phyloP scores from a whole-genome alignment of 2,797 vertebrate genomes.

The Brachyrhaphis roseni region DNA sequence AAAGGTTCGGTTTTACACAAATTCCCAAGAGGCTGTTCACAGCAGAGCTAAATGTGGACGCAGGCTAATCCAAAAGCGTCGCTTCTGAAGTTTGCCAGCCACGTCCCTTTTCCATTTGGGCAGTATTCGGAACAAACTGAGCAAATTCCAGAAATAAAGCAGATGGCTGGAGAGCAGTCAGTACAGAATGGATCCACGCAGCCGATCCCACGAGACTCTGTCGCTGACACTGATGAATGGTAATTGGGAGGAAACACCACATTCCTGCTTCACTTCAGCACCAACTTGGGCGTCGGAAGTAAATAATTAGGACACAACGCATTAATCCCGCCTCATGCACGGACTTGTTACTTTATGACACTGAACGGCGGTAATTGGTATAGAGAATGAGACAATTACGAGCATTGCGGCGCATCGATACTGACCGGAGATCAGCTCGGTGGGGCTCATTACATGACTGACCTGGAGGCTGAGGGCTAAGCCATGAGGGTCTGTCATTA shows the following conservation, averaged over 20 bases:
- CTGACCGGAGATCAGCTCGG: slow-evolving; percentile 63
- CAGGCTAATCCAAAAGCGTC: slow-evolving; percentile 13
- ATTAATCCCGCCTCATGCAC: slow-evolving; percentile 62
- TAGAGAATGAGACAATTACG: slow-evolving; percentile 51
- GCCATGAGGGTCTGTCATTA: slow-evolving; percentile 35
- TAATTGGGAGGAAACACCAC: slow-evolving; percentile 73
- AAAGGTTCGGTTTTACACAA: background rate
- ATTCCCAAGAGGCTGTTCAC: background rate
- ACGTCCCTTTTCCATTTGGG: background rate
- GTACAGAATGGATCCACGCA: slow-evolving; percentile 43
- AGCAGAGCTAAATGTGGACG: slow-evolving; percentile 8
- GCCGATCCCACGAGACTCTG: slow-evolving; percentile 61
- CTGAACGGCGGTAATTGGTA: slow-evolving; percentile 66
- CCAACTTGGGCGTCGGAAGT: slow-evolving; percentile 56
- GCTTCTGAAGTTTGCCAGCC: slow-evolving; percentile 10
- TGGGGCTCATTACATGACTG: slow-evolving; percentile 72
- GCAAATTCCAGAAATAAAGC: slow-evolving; percentile 33
- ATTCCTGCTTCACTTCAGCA: slow-evolving; percentile 49
- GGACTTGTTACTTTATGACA: slow-evolving; percentile 64
- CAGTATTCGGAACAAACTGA: slow-evolving; percentile 34
- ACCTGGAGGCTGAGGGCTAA: slow-evolving; percentile 50
- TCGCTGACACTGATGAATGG: slow-evolving; percentile 74
- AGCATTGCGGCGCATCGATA: slow-evolving; percentile 62
- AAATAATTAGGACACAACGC: slow-evolving; percentile 68
- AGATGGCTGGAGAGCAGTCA: slow-evolving; percentile 48